phyloP scores from a whole-genome alignment of 2,113 vertebrate species.

The Grammomys dolichurus region DNA sequence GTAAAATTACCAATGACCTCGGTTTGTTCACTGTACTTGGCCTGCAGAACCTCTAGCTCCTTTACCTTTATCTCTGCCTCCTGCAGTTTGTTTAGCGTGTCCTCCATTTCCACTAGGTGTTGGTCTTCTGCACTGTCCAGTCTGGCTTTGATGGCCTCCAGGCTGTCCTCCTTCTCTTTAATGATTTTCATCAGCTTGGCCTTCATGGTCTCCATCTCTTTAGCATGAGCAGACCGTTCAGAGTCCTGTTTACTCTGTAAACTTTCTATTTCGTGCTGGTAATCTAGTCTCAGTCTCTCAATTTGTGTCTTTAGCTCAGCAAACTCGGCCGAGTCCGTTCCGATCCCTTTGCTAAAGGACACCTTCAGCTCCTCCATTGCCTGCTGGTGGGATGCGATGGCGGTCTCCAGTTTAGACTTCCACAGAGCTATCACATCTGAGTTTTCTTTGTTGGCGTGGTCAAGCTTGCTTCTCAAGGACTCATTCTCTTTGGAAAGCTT shows the following conservation, averaged over 20 bases:
- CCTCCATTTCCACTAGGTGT: slow-evolving; percentile 99
- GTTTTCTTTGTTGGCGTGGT: slow-evolving; percentile 93
- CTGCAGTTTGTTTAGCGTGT: slow-evolving; percentile 95
- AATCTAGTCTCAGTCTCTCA: slow-evolving; percentile 90
- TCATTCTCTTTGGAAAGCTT: slow-evolving; percentile 93
- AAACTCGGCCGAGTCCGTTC: slow-evolving; percentile 89
- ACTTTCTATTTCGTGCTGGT: slow-evolving; percentile 88
- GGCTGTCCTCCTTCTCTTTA: slow-evolving; percentile 92
- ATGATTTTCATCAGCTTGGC: slow-evolving; percentile 85
- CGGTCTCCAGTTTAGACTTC: slow-evolving; percentile 93
- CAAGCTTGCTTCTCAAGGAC: slow-evolving; percentile 90
- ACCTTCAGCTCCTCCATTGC: slow-evolving; percentile 93
- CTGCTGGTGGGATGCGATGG: slow-evolving; percentile 93
- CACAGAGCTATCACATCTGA: slow-evolving; percentile 90
- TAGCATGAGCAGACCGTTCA: slow-evolving; percentile 83
- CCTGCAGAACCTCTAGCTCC: slow-evolving; percentile 92
- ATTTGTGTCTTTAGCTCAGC: slow-evolving; percentile 91
- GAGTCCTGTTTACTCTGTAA: slow-evolving; percentile 86
- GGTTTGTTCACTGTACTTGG: slow-evolving; percentile 86
- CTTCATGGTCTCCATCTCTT: slow-evolving; percentile 88
- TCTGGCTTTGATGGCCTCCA: slow-evolving; percentile 90
- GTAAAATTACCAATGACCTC: slow-evolving; percentile 87
- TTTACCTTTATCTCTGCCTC: slow-evolving; percentile 94
- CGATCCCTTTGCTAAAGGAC: slow-evolving; percentile 92
- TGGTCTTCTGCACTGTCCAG: slow-evolving; percentile 95